phyloP scores from a whole-genome alignment of 2,113 vertebrate species.

The Misgurnus mizolepis region DNA sequence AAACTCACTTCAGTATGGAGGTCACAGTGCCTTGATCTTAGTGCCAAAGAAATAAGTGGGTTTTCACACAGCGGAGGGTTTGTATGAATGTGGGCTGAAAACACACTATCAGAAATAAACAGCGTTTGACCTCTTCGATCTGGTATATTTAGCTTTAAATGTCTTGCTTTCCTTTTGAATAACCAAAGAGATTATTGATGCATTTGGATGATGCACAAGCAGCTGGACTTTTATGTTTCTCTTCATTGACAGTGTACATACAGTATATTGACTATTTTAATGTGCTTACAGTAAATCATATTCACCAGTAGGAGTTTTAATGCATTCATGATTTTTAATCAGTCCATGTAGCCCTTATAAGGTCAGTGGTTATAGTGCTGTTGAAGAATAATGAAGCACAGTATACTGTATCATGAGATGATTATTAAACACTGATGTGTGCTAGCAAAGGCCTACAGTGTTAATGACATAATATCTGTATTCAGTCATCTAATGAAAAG shows the following conservation, averaged over 20 bases:
- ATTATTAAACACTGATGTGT: neutral
- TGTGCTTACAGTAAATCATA: neutral
- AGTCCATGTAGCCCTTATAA: neutral
- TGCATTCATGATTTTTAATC: neutral
- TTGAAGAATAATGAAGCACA: neutral
- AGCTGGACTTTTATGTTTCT: neutral
- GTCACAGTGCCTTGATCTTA: conserved; percentile 17
- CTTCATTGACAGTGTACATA: neutral
- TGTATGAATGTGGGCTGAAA: neutral
- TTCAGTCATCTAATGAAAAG: neutral
- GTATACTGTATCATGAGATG: neutral
- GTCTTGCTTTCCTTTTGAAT: neutral
- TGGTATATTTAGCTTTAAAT: too few species aligned
- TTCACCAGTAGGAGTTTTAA: neutral
- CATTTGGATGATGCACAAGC: neutral
- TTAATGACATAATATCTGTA: neutral
- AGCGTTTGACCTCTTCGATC: neutral
- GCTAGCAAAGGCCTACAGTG: neutral
- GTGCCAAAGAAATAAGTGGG: conserved; percentile 16
- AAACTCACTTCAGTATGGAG: conserved; percentile 21
- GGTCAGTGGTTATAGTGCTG: neutral
- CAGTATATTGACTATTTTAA: neutral
- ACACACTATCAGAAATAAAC: neutral
- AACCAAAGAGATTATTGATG: neutral
- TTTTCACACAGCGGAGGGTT: neutral